These are phyloP conservation scores for Corythaixoides concolor DNA, from an alignment of 2,113 vertebrate species.

Conservation along the genomic window DNA sequence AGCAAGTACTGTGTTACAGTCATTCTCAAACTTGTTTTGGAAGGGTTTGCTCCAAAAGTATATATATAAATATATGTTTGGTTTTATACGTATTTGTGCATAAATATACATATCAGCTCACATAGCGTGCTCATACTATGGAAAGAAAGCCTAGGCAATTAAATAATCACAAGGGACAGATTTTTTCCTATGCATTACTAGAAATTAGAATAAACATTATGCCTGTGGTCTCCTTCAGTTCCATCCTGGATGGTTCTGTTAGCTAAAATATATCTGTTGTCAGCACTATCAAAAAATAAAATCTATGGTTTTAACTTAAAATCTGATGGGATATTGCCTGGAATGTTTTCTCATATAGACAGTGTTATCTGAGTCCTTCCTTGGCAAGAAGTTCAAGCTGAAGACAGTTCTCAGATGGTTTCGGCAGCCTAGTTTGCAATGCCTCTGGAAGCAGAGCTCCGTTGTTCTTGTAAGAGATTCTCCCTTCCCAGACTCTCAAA, in stretches of 20 bases:
- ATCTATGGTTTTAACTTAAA: slow-evolving; percentile 23
- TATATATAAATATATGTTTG: neutral
- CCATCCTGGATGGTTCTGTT: neutral
- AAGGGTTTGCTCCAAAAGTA: neutral
- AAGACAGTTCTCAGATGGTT: slow-evolving; percentile 35
- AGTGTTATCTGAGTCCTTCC: slow-evolving; percentile 47
- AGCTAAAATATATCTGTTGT: slow-evolving; percentile 24
- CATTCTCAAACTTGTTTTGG: neutral
- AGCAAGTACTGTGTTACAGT: neutral
- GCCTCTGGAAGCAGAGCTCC: neutral
- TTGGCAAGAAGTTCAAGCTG: slow-evolving; percentile 45
- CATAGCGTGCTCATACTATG: neutral
- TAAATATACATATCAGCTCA: neutral
- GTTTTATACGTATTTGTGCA: neutral
- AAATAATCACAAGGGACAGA: neutral
- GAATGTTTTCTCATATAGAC: slow-evolving; percentile 39
- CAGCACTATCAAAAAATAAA: slow-evolving; percentile 3
- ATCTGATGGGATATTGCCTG: slow-evolving; percentile 22
- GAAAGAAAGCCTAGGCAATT: neutral
- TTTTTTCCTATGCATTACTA: neutral
- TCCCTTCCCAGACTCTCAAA: neutral
- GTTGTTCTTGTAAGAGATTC: neutral
- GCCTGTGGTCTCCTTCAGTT: neutral
- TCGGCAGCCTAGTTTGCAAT: neutral
- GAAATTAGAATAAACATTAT: neutral